A percentile compares a stretch with the other conserved stretches of the same genome.
These are phyloP conservation scores for Drosophila ohnishii DNA, from an alignment of 1,140 invertebrate species.

Conservation along the genomic window DNA sequence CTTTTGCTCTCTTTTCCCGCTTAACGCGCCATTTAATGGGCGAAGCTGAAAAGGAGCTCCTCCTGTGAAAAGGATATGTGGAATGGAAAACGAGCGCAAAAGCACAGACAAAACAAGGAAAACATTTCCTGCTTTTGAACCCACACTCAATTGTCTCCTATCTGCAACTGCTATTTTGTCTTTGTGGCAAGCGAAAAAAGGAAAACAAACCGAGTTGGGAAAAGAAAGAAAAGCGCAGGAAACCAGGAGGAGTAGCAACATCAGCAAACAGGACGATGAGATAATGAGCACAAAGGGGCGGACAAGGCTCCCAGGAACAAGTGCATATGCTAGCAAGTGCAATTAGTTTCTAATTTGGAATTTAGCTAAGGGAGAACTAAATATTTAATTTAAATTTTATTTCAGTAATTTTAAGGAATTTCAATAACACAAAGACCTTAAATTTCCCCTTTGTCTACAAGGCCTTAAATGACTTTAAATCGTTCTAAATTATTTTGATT, in stretches of 20 bases:
- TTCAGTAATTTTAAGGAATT: background rate
- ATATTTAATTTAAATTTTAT: background rate
- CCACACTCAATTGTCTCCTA: constrained; percentile 30
- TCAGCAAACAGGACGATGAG: constrained; percentile 22
- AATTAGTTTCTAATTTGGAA: constrained; percentile 16
- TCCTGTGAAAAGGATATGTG: constrained; percentile 26
- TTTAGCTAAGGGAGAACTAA: background rate
- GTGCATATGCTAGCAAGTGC: constrained; percentile 1
- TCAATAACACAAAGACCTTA: background rate
- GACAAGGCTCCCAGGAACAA: background rate
- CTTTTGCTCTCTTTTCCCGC: constrained; percentile 25
- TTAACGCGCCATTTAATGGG: constrained; percentile 38
- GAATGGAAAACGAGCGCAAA: constrained; percentile 36
- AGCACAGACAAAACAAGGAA: constrained; percentile 36
- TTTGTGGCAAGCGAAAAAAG: constrained; percentile 14
- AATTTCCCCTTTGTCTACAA: background rate
- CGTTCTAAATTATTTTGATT: background rate
- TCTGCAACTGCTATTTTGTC: constrained; percentile 27
- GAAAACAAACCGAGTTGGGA: background rate
- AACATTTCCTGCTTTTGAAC: constrained; percentile 24
- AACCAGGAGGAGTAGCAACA: constrained; percentile 7
- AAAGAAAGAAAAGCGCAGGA: constrained; percentile 1
- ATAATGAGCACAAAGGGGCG: constrained; percentile 31
- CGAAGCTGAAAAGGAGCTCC: constrained; percentile 21
- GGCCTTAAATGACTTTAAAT: background rate